Evolutionary conservation across 2,888 invertebrate species (phyloP).

Genomic region (Drosophila tanythrix): DNA sequence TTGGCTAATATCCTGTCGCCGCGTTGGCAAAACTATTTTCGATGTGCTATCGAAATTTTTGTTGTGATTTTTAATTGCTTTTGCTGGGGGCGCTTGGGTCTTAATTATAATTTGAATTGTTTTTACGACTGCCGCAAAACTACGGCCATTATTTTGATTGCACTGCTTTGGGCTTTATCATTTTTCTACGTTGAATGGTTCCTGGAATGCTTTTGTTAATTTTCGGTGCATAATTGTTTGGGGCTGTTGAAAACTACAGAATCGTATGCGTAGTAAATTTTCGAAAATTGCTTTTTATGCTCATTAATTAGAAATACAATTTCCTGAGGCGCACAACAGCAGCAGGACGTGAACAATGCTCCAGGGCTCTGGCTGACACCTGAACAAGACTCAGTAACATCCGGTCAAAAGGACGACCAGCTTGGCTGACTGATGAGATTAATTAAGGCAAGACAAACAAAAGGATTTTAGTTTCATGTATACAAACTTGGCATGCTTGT

Average conservation of each 20-base stretch:
- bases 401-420: conserved; percentile 68
- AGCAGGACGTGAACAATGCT: conserved; percentile 47
- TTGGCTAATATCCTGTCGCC: conserved; percentile 75
- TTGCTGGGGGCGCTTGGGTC: conserved; percentile 62
- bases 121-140: conserved; percentile 62
- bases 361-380: conserved; percentile 64
- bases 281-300: conserved; percentile 69
- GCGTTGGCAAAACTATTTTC: conserved; percentile 71
- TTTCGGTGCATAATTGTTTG: conserved; percentile 41
- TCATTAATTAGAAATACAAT: conserved; percentile 76
- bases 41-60: conserved; percentile 52
- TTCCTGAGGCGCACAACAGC: conserved; percentile 40
- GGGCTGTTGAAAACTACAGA: conserved; percentile 52
- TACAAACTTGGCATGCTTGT: conserved; percentile 31
- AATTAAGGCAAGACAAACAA: conserved; percentile 76
- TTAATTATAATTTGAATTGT: conserved; percentile 76
- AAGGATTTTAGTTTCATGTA: conserved; percentile 76
- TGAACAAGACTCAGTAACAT: conserved; percentile 67
- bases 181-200: conserved; percentile 13
- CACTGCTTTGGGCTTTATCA: conserved; percentile 34
- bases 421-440: conserved; percentile 73
- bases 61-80: conserved; percentile 74
- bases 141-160: conserved; percentile 71
- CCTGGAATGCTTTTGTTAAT: conserved; percentile 49
- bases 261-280: conserved; percentile 59